Percentiles rank a stretch among this genome's conserved stretches.
phyloP scores from a whole-genome alignment of 2,113 vertebrate genomes.

The Cnemophilus loriae region DNA sequence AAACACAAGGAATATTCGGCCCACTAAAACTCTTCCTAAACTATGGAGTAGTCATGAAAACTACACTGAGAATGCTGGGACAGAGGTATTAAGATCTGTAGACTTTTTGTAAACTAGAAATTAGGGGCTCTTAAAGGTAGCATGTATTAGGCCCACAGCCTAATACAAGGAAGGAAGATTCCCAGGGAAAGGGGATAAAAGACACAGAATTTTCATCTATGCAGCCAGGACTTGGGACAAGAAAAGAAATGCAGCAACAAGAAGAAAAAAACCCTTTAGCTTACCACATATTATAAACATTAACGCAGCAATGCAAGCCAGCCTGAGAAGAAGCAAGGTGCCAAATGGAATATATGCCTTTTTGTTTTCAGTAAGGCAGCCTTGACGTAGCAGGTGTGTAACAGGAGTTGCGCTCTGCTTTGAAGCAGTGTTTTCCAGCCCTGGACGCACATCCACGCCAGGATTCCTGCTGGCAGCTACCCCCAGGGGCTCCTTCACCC shows the following conservation, averaged over 20 bases:
- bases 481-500: not conserved
- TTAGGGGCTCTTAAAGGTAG: not conserved
- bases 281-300: not conserved
- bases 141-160: not conserved
- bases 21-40: not conserved
- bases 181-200: not conserved
- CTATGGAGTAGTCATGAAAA: not conserved
- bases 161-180: not conserved
- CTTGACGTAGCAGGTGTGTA: not conserved
- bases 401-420: not conserved
- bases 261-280: not conserved
- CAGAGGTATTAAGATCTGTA: not conserved
- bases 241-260: not conserved
- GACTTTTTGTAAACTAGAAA: not conserved
- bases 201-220: not conserved
- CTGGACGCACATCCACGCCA: not conserved
- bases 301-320: not conserved
- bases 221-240: not conserved
- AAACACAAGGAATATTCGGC: not conserved
- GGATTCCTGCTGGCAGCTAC: not conserved
- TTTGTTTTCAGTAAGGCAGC: not conserved
- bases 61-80: not conserved
- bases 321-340: not conserved
- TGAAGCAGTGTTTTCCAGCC: not conserved
- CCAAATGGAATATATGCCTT: not conserved